These are phyloP conservation scores for Ceyx melanurus DNA, from an alignment of 2,113 vertebrate species.

Conservation along the genomic window DNA sequence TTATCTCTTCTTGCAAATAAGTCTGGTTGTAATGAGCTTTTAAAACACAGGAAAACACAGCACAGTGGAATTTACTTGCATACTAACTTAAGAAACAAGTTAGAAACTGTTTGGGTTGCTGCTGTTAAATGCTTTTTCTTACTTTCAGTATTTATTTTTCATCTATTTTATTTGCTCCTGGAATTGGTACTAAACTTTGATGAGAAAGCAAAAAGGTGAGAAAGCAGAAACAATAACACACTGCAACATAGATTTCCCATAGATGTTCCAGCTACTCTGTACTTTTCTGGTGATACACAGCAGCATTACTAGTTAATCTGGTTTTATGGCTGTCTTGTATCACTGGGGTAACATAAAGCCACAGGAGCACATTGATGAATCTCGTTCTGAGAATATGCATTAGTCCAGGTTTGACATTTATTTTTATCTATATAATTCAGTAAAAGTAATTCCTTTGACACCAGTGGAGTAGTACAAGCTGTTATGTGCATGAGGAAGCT, in stretches of 20 bases:
- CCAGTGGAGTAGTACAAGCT: background rate
- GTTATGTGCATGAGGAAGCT: background rate
- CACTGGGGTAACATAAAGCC: background rate
- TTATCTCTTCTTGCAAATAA: background rate
- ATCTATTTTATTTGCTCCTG: background rate
- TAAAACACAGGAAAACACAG: background rate
- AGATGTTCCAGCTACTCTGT: background rate
- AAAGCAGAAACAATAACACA: background rate
- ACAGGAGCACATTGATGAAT: background rate
- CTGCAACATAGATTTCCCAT: background rate
- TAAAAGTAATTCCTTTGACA: background rate
- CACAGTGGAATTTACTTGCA: background rate
- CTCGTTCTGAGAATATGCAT: background rate
- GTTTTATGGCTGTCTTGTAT: slow-evolving; percentile 24
- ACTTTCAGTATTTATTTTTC: background rate
- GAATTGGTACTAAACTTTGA: background rate
- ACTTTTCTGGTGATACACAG: background rate
- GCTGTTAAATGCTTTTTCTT: background rate
- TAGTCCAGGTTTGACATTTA: background rate
- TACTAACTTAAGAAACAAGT: background rate
- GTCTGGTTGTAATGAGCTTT: background rate
- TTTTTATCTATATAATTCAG: background rate
- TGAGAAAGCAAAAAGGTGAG: slow-evolving; percentile 8
- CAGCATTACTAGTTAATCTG: slow-evolving; percentile 13
- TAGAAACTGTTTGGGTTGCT: background rate